These are phyloP conservation scores for Carposina sasakii DNA, from an alignment of 1,140 invertebrate genomes.

Conservation along the genomic window DNA sequence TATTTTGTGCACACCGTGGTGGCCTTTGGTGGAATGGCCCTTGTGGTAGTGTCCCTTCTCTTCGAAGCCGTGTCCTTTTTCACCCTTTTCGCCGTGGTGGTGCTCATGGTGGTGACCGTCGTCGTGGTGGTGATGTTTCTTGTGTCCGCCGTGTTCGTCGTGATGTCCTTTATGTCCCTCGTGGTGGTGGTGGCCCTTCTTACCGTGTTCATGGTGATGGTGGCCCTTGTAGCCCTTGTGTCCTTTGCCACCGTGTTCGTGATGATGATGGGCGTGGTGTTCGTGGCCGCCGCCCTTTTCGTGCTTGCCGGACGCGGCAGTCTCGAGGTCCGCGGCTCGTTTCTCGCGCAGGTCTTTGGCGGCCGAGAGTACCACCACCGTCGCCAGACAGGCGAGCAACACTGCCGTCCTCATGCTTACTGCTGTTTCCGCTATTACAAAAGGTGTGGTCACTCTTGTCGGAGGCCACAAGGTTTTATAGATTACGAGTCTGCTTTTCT, in stretches of 20 bases:
- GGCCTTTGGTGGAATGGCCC: conserved; percentile 83
- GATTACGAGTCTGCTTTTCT: conserved; percentile 45
- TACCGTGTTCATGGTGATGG: conserved; percentile 78
- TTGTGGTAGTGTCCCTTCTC: conserved; percentile 80
- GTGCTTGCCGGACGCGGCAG: conserved; percentile 47
- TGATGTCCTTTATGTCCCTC: conserved; percentile 80
- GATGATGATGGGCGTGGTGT: conserved; percentile 64
- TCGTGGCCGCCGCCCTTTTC: conserved; percentile 63
- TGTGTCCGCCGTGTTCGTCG: conserved; percentile 79
- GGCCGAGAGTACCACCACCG: conserved; percentile 31
- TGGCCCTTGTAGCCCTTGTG: conserved; percentile 74
- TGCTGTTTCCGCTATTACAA: conserved; percentile 30
- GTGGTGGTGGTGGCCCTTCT: conserved; percentile 82
- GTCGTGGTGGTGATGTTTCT: conserved; percentile 83
- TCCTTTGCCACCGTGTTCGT: conserved; percentile 69
- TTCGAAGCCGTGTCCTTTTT: conserved; percentile 76
- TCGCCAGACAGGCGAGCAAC: conserved; percentile 34
- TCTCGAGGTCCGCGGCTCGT: conserved; percentile 42
- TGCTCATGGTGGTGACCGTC: conserved; percentile 82
- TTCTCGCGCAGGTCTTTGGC: conserved; percentile 42
- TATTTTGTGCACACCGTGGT: conserved; percentile 81
- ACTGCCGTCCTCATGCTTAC: conserved; percentile 42
- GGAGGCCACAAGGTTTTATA: conserved; percentile 54
- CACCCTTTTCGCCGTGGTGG: conserved; percentile 77
- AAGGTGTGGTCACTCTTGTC: conserved; percentile 32